A percentile compares a stretch with the other conserved stretches of the same genome.
Evolutionary conservation across 2,888 invertebrate genomes (phyloP).

Genomic region (Drosophila subsilvestris): DNA sequence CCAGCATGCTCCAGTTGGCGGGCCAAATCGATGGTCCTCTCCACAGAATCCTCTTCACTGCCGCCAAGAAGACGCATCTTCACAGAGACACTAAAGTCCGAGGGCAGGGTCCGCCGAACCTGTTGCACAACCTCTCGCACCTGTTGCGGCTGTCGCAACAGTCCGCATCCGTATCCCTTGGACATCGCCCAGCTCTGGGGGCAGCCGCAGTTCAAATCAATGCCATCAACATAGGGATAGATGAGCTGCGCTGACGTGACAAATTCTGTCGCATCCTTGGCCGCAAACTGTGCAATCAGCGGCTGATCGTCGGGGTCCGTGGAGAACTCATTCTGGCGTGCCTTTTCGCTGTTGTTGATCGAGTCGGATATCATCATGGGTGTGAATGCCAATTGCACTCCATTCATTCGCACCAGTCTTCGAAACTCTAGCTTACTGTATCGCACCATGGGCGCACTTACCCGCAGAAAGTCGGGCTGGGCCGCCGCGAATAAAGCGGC

Average conservation of each 20-base stretch:
- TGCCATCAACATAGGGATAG: conserved; percentile 93
- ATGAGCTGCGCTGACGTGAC: conserved; percentile 93
- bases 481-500: conserved; percentile 88
- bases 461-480: conserved; percentile 85
- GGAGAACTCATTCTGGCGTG: conserved; percentile 92
- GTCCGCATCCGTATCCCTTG: conserved; percentile 94
- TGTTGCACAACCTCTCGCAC: conserved; percentile 92
- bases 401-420: conserved; percentile 90
- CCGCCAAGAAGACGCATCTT: conserved; percentile 91
- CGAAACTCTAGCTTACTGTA: conserved; percentile 88
- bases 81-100: conserved; percentile 92
- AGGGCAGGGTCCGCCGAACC: conserved; percentile 89
- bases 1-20: conserved; percentile 92
- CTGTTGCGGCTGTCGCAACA: conserved; percentile 92
- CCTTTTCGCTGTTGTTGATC: conserved; percentile 94
- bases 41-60: conserved; percentile 70
- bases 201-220: conserved; percentile 98
- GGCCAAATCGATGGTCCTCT: conserved; percentile 91
- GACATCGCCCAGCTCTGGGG: conserved; percentile 98
- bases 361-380: conserved; percentile 99
- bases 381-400: conserved; percentile 95
- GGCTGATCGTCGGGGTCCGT: conserved; percentile 92
- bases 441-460: conserved; percentile 98
- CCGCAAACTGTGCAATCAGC: conserved; percentile 97
- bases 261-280: conserved; percentile 92